Conservation (phyloP, 2,113 vertebrate species). For the Neolamprologus variostigma region DNA sequence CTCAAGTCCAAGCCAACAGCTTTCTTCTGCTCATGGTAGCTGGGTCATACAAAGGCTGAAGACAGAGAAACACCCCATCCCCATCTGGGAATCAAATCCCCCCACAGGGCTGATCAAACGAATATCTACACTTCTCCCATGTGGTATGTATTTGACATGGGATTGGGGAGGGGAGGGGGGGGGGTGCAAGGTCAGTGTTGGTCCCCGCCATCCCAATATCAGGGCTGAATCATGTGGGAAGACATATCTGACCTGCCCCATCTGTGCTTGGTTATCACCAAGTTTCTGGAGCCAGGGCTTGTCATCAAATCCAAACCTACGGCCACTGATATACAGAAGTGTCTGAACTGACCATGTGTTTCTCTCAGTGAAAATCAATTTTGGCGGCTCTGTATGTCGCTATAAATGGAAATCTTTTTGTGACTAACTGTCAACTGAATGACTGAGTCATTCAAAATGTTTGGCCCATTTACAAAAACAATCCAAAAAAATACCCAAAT, state of each 20-base stretch:
- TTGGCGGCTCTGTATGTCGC: not conserved
- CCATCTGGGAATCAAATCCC: constrained; percentile 3
- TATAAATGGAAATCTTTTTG: not conserved
- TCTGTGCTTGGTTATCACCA: constrained; percentile 55
- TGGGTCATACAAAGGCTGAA: constrained; percentile 19
- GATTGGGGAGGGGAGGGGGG: accelerated
- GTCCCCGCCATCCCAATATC: constrained; percentile 19
- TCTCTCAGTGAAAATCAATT: not conserved
- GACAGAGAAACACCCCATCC: not conserved
- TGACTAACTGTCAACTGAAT: no score
- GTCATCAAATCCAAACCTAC: constrained; percentile 27
- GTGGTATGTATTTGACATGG: constrained; percentile 51
- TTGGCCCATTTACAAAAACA: not conserved
- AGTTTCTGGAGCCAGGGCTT: constrained; percentile 18
- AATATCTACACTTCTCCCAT: constrained; percentile 48
- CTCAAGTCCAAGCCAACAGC: not conserved
- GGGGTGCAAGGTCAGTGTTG: not conserved
- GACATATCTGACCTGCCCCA: constrained; percentile 44
- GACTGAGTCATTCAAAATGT: not conserved
- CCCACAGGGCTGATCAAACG: constrained; percentile 46
- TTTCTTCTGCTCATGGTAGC: not conserved
- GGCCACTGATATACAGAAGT: not conserved
- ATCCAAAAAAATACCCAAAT: not conserved
- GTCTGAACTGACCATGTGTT: not conserved
- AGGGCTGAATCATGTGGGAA: constrained; percentile 50